phyloP scores from a whole-genome alignment of 2,888 invertebrate species.

The Hermaeophaga mercurialis region DNA sequence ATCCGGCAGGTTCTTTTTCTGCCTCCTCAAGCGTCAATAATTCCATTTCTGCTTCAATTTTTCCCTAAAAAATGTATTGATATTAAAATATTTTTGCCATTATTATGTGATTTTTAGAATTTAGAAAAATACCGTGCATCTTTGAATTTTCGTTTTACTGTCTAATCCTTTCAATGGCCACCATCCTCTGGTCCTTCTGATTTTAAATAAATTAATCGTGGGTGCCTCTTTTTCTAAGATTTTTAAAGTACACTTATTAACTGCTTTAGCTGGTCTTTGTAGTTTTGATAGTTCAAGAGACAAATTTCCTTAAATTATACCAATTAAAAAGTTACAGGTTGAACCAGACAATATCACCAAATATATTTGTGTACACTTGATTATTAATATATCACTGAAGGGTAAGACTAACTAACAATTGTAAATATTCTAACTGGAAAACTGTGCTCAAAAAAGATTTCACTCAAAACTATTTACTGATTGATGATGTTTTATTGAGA shows the following conservation, averaged over 20 bases:
- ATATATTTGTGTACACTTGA: too few species aligned
- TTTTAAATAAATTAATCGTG: conserved; percentile 68
- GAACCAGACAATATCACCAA: too few species aligned
- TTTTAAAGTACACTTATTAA: conserved; percentile 59
- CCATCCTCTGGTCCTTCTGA: conserved; percentile 67
- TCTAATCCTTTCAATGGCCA: conserved; percentile 65
- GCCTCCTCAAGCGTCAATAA: conserved; percentile 67
- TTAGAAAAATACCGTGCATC: conserved; percentile 44
- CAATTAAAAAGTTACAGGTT: conserved; percentile 2
- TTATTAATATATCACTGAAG: too few species aligned
- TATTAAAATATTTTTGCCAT: not conserved
- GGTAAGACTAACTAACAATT: too few species aligned
- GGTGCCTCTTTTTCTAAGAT: conserved; percentile 56
- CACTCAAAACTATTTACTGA: too few species aligned
- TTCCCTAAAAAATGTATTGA: conserved; percentile 60
- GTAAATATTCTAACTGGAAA: too few species aligned
- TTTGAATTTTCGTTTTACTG: conserved; percentile 40
- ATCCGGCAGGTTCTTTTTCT: conserved; percentile 65
- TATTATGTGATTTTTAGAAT: too few species aligned
- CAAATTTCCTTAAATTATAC: conserved; percentile 61
- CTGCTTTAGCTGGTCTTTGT: conserved; percentile 61
- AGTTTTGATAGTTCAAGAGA: conserved; percentile 66
- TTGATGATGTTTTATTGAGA: too few species aligned
- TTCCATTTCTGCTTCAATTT: conserved; percentile 71
- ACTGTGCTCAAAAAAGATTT: too few species aligned